Conservation (phyloP, 2,113 vertebrate species). For the Prinia subflava region DNA sequence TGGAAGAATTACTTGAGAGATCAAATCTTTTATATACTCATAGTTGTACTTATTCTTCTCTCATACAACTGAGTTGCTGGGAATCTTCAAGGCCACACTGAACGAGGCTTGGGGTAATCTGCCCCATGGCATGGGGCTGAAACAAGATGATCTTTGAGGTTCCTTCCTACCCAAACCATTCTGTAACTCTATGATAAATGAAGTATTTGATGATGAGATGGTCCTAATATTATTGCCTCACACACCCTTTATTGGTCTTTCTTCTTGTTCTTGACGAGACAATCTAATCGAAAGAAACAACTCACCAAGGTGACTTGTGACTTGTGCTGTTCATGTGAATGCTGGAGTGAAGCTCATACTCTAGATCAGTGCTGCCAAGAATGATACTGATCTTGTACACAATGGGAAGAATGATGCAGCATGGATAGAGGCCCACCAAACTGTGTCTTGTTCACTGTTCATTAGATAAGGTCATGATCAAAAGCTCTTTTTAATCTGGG, state of each 20-base stretch:
- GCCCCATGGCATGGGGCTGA: neutral
- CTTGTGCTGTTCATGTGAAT: neutral
- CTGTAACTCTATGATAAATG: neutral
- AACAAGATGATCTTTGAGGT: neutral
- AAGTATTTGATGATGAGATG: neutral
- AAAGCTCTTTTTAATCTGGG: neutral
- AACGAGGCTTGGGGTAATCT: neutral
- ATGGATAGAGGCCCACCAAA: neutral
- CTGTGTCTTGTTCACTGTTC: neutral
- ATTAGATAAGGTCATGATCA: neutral
- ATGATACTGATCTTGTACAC: neutral
- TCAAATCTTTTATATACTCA: neutral
- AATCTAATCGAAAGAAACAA: neutral
- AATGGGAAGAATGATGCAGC: neutral
- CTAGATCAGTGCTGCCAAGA: neutral
- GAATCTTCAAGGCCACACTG: neutral
- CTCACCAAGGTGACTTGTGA: neutral
- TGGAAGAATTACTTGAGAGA: neutral
- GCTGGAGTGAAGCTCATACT: neutral
- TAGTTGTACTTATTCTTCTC: neutral
- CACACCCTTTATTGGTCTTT: neutral
- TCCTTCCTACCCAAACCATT: neutral
- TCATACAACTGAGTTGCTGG: neutral
- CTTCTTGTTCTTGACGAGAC: neutral
- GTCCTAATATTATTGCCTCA: neutral